Base-by-base conservation (phyloP, 1,140 invertebrate species). In the Pseudachorutes palmiensis region DNA sequence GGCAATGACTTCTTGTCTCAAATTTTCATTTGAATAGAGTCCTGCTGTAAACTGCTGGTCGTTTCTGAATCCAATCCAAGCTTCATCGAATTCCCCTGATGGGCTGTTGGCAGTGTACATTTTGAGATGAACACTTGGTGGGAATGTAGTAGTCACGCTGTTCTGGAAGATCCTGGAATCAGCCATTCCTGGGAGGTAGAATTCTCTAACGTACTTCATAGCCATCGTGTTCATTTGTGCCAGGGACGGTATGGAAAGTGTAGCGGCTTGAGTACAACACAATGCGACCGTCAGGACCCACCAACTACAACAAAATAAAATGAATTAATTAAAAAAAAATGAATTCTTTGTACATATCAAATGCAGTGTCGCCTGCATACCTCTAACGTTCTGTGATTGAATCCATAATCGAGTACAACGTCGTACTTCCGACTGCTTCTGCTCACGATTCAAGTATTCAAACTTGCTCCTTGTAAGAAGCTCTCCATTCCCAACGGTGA, bases 131-230 rank as follows among this genome's bases (percentile, higher is more conserved):
- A 62, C 32, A 9, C 62, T 68, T 14, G 67, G 67, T 33, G 69
- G 69, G 29, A 45, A 30, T 2, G 58, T 41, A 24, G 58, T 61
- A 22, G 36, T 19, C 0, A 69, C 9, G 30, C 66, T 64, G 32
- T 51, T 28, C 2, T 67, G 30, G 33, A 73, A 19, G 31, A 69
- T 67, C 19, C 67, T 60, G 19, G 60, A 51, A 32, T 71, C 67
- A 33, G 51, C 69, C 70, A 71, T 71, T 36, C 72, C 72, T 36
- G 72, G 72, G 0, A 71, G 48, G 16, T 41, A 55, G 22, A 68
- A 24, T 45, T 73, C 65, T 26, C 66, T 45, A 36, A 2, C 67
- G 60, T n/a, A 71, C 33, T 33, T 71, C 69, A 28, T 57, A 66
- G 36, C 64, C 69, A 41, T 63, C 60, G 2, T 12, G 24, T 12